A percentile compares a stretch with the other conserved stretches of the same genome.
phyloP scores from a whole-genome alignment of 2,888 invertebrate genomes.

The Octonoba sinensis region DNA sequence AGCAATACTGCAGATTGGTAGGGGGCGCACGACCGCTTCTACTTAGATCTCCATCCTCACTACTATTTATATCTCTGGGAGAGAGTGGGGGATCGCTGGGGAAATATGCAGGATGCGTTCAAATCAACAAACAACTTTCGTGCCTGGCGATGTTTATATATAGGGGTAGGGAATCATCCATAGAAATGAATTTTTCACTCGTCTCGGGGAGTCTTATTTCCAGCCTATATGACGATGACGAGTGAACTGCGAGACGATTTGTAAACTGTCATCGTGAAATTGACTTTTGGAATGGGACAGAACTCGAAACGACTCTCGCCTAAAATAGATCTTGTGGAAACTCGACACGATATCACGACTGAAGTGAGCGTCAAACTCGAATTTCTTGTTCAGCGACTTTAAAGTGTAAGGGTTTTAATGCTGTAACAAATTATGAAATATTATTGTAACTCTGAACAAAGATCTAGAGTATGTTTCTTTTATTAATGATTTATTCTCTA shows the following conservation, averaged over 20 bases:
- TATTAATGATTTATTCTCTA: too few relatives aligned
- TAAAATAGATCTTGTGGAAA: too few relatives aligned
- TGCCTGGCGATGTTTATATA: slow-evolving; percentile 33
- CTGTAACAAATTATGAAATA: too few relatives aligned
- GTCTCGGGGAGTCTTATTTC: slow-evolving; percentile 10
- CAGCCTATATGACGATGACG: slow-evolving; percentile 5
- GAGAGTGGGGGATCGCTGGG: slow-evolving; percentile 34
- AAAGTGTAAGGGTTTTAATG: too few relatives aligned
- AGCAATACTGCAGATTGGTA: slow-evolving; percentile 53
- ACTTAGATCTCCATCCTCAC: slow-evolving; percentile 26
- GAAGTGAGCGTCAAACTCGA: too few relatives aligned
- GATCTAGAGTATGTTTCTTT: too few relatives aligned
- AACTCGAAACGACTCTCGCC: too few relatives aligned
- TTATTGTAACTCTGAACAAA: too few relatives aligned
- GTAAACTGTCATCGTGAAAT: slow-evolving; percentile 21
- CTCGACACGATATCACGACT: too few relatives aligned
- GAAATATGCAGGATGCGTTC: slow-evolving; percentile 56
- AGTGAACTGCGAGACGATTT: slow-evolving; percentile 18
- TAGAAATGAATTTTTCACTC: slow-evolving; percentile 46
- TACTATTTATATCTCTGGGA: slow-evolving; percentile 48
- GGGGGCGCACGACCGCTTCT: neutral
- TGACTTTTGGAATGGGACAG: too few relatives aligned
- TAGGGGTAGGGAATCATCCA: slow-evolving; percentile 20
- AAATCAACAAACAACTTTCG: slow-evolving; percentile 61
- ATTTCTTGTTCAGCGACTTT: too few relatives aligned